Conservation (phyloP, 2,797 vertebrate species). For the Thamnophis elegans region DNA sequence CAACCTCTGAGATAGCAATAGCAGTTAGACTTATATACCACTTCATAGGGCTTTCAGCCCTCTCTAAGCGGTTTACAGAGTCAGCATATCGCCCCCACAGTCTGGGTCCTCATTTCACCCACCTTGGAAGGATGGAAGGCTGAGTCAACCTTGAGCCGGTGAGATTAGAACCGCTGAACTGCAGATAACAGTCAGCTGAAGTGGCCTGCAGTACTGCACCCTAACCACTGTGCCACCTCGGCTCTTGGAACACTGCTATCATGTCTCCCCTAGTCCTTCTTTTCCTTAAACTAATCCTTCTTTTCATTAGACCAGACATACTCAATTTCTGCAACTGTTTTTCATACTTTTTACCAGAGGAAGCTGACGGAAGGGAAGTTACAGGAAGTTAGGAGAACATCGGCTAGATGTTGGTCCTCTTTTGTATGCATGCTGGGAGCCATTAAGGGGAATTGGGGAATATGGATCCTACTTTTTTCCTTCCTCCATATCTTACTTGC, state of each 20-base stretch:
- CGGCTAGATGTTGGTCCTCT: not conserved
- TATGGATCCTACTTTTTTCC: not conserved
- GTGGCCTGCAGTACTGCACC: too few relatives aligned
- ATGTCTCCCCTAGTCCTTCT: not conserved
- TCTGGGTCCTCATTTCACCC: too few relatives aligned
- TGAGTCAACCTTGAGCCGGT: too few relatives aligned
- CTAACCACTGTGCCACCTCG: too few relatives aligned
- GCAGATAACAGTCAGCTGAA: too few relatives aligned
- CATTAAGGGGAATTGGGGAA: not conserved
- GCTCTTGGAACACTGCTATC: not conserved
- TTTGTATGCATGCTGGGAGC: not conserved
- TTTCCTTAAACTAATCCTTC: too few relatives aligned
- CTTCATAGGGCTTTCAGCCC: too few relatives aligned
- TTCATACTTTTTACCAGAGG: not conserved
- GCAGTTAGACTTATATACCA: too few relatives aligned
- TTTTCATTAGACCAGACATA: not conserved
- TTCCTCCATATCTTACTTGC: not conserved
- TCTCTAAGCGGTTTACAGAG: too few relatives aligned
- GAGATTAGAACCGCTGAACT: too few relatives aligned
- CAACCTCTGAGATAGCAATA: not conserved
- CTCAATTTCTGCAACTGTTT: not conserved
- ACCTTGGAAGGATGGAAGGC: too few relatives aligned
- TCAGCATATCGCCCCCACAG: too few relatives aligned
- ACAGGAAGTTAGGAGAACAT: not conserved
- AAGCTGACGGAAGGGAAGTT: not conserved